These are phyloP conservation scores for Heterodera schachtii DNA, from an alignment of 1,140 invertebrate species.

Conservation along the genomic window DNA sequence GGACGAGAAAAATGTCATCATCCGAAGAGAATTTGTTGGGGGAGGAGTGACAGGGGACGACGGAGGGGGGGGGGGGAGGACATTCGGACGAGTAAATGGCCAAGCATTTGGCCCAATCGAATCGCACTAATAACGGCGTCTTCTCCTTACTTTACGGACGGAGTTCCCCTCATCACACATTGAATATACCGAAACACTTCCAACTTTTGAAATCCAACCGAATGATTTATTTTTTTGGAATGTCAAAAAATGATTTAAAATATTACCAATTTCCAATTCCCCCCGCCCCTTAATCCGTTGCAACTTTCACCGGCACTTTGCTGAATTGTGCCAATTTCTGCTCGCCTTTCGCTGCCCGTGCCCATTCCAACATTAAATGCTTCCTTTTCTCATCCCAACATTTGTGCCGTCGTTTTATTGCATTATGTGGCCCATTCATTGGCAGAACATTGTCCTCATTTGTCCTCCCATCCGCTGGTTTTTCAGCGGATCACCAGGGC, in stretches of 20 bases:
- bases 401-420: not conserved
- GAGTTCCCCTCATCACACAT: not conserved
- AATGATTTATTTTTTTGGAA: not conserved
- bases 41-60: not conserved
- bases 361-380: not conserved
- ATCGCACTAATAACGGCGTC: not conserved
- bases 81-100: not conserved
- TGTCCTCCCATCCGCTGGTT: not conserved
- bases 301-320: not conserved
- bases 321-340: not conserved
- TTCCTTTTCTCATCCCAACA: slow-evolving; percentile 10
- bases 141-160: not conserved
- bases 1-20: slow-evolving; percentile 2
- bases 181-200: too few species aligned
- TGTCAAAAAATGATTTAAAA: not conserved
- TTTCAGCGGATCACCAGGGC: not conserved
- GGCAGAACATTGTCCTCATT: not conserved
- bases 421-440: not conserved
- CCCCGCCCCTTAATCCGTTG: not conserved
- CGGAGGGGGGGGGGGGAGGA: not conserved
- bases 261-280: not conserved
- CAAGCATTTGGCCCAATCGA: not conserved
- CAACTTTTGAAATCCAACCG: not conserved
- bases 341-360: not conserved
- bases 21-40: not conserved